A percentile compares a stretch with the other conserved stretches of the same genome.
These are phyloP conservation scores for Tetranychus piercei DNA, from an alignment of 2,888 invertebrate genomes.

Conservation along the genomic window DNA sequence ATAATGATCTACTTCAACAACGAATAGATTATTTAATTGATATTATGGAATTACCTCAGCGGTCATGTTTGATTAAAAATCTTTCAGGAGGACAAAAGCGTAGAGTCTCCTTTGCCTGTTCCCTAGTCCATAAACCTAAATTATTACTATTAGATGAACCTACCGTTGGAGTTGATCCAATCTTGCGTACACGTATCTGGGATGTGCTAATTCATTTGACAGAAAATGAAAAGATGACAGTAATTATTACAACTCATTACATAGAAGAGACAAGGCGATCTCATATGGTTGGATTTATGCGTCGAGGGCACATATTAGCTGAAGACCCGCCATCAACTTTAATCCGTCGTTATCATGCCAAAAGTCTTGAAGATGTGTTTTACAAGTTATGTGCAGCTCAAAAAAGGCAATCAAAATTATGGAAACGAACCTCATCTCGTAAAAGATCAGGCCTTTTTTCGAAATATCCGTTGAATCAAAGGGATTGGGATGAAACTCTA, in stretches of 20 bases:
- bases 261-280: slow-evolving; percentile 11
- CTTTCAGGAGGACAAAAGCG: slow-evolving; percentile 21
- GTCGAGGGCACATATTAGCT: slow-evolving; percentile 8
- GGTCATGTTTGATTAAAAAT: neutral
- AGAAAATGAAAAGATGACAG: slow-evolving; percentile 13
- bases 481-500: neutral
- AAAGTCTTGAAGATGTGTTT: slow-evolving; percentile 10
- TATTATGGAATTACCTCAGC: slow-evolving; percentile 15
- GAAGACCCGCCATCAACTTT: slow-evolving; percentile 4
- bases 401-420: slow-evolving; percentile 13
- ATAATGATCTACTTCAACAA: slow-evolving; percentile 4
- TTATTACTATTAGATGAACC: slow-evolving; percentile 19
- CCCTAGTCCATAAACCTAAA: slow-evolving; percentile 20
- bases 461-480: neutral
- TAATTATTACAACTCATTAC: slow-evolving; percentile 15
- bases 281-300: slow-evolving; percentile 15
- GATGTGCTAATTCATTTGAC: slow-evolving; percentile 17
- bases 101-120: slow-evolving; percentile 17
- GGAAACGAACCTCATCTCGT: slow-evolving; percentile 11
- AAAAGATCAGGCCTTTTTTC: neutral
- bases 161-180: slow-evolving; percentile 21
- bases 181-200: slow-evolving; percentile 21
- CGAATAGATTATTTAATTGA: slow-evolving; percentile 11
- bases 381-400: slow-evolving; percentile 10
- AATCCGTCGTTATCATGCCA: slow-evolving; percentile 8